Percentiles rank a stretch among this genome's conserved stretches.
phyloP scores from a whole-genome alignment of 92 coral and sea anemone species.

The Porites rus region DNA sequence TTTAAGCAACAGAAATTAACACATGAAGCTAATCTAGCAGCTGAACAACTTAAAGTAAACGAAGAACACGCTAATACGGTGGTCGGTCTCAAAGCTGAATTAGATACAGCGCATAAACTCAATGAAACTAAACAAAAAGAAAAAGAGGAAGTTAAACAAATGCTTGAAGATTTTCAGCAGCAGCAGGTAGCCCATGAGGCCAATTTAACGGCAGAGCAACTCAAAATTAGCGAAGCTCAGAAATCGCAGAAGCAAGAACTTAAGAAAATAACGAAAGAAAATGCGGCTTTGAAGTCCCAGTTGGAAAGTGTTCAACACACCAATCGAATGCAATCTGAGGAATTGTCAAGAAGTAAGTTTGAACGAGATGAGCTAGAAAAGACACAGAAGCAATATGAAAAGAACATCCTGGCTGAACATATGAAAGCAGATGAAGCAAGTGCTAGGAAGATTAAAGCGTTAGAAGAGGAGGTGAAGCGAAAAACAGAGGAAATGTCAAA shows the following conservation, averaged over 20 bases:
- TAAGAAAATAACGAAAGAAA: slow-evolving; percentile 54
- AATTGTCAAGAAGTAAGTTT: slow-evolving; percentile 25
- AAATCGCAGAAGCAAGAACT: slow-evolving; percentile 36
- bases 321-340: slow-evolving; percentile 47
- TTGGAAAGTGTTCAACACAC: slow-evolving; percentile 33
- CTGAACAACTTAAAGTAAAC: slow-evolving; percentile 58
- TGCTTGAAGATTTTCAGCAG: slow-evolving; percentile 52
- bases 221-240: slow-evolving; percentile 41
- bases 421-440: slow-evolving; percentile 64
- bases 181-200: slow-evolving; percentile 62
- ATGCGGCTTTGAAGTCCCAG: slow-evolving; percentile 44
- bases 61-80: slow-evolving; percentile 45
- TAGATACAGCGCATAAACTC: slow-evolving; percentile 25
- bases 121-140: slow-evolving; percentile 44
- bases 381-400: slow-evolving; percentile 48
- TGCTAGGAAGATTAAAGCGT: slow-evolving; percentile 56
- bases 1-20: slow-evolving; percentile 39
- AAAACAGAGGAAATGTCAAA: slow-evolving; percentile 61
- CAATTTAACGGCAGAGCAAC: slow-evolving; percentile 63
- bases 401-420: slow-evolving; percentile 59
- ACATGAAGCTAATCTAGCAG: slow-evolving; percentile 62
- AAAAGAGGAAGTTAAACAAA: slow-evolving; percentile 31
- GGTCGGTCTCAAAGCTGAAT: slow-evolving; percentile 43
- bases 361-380: slow-evolving; percentile 42
- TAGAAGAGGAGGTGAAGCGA: slow-evolving; percentile 63